Conservation (phyloP, 2,888 invertebrate genomes). For the Rhyacophila evoluta region DNA sequence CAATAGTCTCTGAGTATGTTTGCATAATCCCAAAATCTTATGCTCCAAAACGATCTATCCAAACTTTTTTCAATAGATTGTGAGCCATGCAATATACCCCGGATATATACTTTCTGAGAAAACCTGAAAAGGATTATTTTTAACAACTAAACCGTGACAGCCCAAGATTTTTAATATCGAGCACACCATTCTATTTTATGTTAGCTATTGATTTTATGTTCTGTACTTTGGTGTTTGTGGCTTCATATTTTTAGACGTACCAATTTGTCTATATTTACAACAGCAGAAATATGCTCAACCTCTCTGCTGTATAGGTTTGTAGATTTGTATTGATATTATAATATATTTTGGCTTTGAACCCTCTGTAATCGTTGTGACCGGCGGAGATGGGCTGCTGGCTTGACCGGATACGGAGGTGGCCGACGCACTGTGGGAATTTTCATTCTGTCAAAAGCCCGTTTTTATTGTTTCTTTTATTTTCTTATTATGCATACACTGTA, state of each 20-base stretch:
- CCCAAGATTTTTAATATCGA: neutral
- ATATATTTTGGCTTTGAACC: conserved; percentile 12
- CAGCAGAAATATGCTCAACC: neutral
- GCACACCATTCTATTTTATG: neutral
- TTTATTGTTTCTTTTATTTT: no score
- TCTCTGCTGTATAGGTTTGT: neutral
- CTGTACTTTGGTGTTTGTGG: neutral
- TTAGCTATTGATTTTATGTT: neutral
- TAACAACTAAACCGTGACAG: neutral
- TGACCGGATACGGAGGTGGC: neutral
- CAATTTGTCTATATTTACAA: conserved; percentile 16
- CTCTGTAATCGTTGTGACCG: conserved; percentile 8
- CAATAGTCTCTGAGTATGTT: no score
- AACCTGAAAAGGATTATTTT: neutral
- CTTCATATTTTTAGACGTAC: neutral
- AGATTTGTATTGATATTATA: neutral
- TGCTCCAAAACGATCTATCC: no score
- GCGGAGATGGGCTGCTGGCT: conserved; percentile 15
- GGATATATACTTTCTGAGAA: neutral
- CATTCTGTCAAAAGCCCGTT: neutral
- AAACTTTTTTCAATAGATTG: no score
- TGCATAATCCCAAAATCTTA: no score
- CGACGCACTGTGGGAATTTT: neutral
- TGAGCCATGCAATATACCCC: neutral
- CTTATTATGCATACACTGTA: no score